Evolutionary conservation across 2,113 vertebrate species (phyloP).

Genomic region (Megaptera novaeangliae): DNA sequence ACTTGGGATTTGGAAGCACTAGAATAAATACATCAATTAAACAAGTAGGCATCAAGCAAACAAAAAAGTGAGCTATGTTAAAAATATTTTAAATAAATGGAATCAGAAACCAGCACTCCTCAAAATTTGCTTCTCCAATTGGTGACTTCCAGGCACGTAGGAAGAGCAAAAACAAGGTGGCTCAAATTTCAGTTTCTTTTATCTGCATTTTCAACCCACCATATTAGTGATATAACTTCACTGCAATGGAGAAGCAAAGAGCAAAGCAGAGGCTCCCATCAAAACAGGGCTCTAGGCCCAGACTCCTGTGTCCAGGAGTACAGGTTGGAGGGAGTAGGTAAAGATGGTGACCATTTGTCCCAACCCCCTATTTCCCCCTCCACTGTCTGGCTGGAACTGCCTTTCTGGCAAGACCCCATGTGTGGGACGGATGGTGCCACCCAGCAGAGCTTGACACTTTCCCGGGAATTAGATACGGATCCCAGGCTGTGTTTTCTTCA

Average conservation of each 20-base stretch:
- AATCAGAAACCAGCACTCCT: constrained; percentile 15
- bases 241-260: not conserved
- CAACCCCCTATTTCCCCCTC: too few species aligned
- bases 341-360: too few species aligned
- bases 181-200: not conserved
- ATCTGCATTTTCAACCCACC: not conserved
- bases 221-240: not conserved
- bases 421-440: accelerated
- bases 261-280: not conserved
- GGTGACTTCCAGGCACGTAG: not conserved
- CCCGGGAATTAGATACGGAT: not conserved
- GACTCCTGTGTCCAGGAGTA: not conserved
- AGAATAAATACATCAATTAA: constrained; percentile 45
- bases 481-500: not conserved
- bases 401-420: not conserved
- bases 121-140: not conserved
- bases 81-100: constrained; percentile 38
- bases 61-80: not conserved
- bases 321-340: not conserved
- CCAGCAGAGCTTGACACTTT: not conserved
- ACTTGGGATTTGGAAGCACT: constrained; percentile 37
- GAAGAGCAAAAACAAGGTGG: not conserved
- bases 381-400: not conserved
- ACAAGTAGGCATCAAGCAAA: constrained; percentile 29
- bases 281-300: not conserved